phyloP scores from a whole-genome alignment of 2,113 vertebrate species.

The Poeciliopsis prolifica region DNA sequence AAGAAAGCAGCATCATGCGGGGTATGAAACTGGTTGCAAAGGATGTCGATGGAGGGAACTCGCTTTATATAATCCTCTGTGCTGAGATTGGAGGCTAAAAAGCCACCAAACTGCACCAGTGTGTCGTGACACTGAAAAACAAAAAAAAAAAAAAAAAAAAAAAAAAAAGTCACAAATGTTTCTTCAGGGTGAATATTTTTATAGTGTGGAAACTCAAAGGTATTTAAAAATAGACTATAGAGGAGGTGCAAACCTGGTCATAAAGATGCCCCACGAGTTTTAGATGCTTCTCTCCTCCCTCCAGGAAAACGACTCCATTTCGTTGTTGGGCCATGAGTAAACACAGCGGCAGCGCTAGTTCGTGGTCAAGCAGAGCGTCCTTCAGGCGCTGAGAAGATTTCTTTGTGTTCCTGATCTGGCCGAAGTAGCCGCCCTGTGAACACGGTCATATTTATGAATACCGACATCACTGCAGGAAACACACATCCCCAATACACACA shows the following conservation, averaged over 20 bases:
- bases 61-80: slow-evolving; percentile 99
- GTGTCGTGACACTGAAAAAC: slow-evolving; percentile 93
- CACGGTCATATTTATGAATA: not conserved
- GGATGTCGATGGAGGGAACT: slow-evolving; percentile 95
- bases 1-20: slow-evolving; percentile 98
- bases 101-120: slow-evolving; percentile 96
- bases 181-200: not conserved
- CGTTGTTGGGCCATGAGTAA: slow-evolving; percentile 96
- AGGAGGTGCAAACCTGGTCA: slow-evolving; percentile 85
- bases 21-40: slow-evolving; percentile 97
- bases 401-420: slow-evolving; percentile 98
- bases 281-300: slow-evolving; percentile 96
- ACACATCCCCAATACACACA: not conserved
- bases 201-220: not conserved
- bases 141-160: too few species aligned
- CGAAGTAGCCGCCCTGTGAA: slow-evolving; percentile 96
- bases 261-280: slow-evolving; percentile 98
- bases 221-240: not conserved
- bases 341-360: slow-evolving; percentile 94
- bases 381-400: slow-evolving; percentile 98
- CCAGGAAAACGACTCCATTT: slow-evolving; percentile 91
- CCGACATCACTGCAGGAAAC: not conserved
- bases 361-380: slow-evolving; percentile 92
- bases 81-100: slow-evolving; percentile 98
- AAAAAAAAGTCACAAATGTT: not conserved